These are phyloP conservation scores for Cuniculus paca DNA, from an alignment of 2,797 vertebrate genomes.

Conservation along the genomic window DNA sequence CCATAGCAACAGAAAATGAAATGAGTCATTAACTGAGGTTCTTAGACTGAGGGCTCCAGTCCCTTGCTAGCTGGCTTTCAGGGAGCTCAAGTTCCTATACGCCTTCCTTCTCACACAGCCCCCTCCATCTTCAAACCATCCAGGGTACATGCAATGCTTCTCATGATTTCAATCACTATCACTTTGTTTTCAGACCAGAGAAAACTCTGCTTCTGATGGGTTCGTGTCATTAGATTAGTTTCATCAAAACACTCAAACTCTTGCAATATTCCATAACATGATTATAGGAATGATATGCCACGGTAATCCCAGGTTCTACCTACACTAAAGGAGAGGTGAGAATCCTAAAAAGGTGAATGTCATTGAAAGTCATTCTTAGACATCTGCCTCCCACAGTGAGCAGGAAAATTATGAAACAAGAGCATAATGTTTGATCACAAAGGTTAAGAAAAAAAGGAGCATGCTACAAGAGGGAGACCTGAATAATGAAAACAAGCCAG, in stretches of 20 bases:
- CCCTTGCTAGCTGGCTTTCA: background rate
- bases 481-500: background rate
- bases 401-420: background rate
- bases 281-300: background rate
- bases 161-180: too few relatives aligned
- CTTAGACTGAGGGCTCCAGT: background rate
- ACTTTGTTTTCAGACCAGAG: background rate
- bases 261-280: background rate
- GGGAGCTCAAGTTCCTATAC: background rate
- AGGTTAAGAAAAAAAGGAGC: background rate
- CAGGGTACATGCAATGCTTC: fast-evolving
- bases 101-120: fast-evolving
- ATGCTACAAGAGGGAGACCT: background rate
- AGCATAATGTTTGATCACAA: background rate
- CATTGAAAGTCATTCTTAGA: background rate
- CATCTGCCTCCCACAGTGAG: background rate
- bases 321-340: background rate
- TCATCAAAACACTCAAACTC: background rate
- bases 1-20: background rate
- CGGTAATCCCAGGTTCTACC: background rate
- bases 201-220: background rate
- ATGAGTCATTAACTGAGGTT: background rate
- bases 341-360: background rate
- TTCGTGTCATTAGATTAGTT: too few relatives aligned
- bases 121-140: background rate